Conservation (phyloP, 2,888 invertebrate genomes). For the Amiota communis region DNA sequence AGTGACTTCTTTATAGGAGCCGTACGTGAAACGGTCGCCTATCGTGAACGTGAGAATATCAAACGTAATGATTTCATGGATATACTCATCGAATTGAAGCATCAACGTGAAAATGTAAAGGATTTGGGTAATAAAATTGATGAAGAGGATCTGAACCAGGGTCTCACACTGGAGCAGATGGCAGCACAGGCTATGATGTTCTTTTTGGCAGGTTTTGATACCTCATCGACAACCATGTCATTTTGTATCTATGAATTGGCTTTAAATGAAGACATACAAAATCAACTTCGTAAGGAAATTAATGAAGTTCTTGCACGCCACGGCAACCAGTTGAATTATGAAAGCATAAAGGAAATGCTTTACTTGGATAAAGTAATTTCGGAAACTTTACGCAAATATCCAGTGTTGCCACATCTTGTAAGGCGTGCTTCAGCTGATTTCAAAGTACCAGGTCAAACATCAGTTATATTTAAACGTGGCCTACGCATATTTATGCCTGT, state of each 20-base stretch:
- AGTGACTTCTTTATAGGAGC: conserved; percentile 66
- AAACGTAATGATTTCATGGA: conserved; percentile 75
- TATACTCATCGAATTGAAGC: conserved; percentile 70
- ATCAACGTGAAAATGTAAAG: neutral
- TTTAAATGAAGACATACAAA: conserved; percentile 73
- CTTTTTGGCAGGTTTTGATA: conserved; percentile 76
- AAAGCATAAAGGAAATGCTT: conserved; percentile 73
- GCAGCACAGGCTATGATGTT: conserved; percentile 76
- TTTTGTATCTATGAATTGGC: conserved; percentile 75
- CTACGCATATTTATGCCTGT: conserved; percentile 61
- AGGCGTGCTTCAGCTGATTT: conserved; percentile 69
- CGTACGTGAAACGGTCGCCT: conserved; percentile 72
- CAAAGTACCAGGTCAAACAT: conserved; percentile 69
- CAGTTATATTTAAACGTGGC: conserved; percentile 72
- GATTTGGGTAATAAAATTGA: conserved; percentile 64
- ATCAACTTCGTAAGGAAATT: conserved; percentile 73
- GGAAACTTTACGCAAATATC: conserved; percentile 76
- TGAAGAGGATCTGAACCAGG: conserved; percentile 50
- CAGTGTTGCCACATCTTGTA: conserved; percentile 74
- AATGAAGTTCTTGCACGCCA: conserved; percentile 62
- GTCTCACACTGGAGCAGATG: conserved; percentile 72
- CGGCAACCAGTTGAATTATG: conserved; percentile 72
- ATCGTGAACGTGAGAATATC: conserved; percentile 65
- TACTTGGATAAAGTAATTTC: conserved; percentile 73
- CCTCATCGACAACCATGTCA: conserved; percentile 74